phyloP scores from a whole-genome alignment of 23 tunicate species.

The Botrylloides violaceus region DNA sequence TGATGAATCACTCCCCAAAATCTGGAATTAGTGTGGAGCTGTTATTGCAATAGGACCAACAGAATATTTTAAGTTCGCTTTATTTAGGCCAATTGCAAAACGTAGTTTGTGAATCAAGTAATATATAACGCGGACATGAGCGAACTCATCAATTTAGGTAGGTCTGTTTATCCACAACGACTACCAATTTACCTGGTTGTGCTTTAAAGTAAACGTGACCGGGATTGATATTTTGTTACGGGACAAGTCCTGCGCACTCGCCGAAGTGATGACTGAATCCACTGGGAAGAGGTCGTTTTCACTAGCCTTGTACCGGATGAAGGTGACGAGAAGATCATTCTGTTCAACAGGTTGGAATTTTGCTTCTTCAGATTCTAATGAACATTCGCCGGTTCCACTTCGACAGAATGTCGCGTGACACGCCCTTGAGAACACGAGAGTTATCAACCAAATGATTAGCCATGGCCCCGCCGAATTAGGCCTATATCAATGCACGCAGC shows the following conservation, averaged over 20 bases:
- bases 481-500: too few relatives aligned
- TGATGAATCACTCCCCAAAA: not conserved
- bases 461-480: too few relatives aligned
- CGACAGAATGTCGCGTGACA: not conserved
- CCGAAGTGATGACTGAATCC: conserved; percentile 2
- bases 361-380: not conserved
- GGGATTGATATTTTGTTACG: not conserved
- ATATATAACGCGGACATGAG: too few relatives aligned
- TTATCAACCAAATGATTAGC: too few relatives aligned
- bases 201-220: conserved; percentile 4
- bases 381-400: conserved; percentile 10
- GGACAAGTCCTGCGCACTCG: not conserved
- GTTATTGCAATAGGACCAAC: too few relatives aligned
- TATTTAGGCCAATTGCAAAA: too few relatives aligned
- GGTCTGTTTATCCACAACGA: too few relatives aligned
- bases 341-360: not conserved
- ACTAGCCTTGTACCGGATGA: not conserved
- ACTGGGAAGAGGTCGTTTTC: not conserved
- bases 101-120: too few relatives aligned
- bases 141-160: too few relatives aligned
- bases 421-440: not conserved
- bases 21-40: too few relatives aligned
- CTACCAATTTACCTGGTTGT: conserved; percentile 1
- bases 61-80: too few relatives aligned
- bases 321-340: not conserved